Conservation (phyloP, 2,113 vertebrate species). For the Grammomys surdaster region DNA sequence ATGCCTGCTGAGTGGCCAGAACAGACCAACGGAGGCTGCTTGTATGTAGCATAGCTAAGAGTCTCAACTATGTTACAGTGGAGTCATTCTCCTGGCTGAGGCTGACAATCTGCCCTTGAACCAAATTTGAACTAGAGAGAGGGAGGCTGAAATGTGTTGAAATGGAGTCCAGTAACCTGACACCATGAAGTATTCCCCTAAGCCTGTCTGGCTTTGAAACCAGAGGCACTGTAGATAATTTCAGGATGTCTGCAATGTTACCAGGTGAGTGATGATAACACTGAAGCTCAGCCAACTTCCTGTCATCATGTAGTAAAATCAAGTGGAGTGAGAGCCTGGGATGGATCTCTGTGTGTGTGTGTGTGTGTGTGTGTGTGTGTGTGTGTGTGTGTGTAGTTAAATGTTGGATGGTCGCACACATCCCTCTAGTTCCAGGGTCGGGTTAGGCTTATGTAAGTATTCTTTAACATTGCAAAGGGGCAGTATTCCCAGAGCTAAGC, state of each 20-base stretch:
- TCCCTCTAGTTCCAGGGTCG: background rate
- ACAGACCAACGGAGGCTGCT: background rate
- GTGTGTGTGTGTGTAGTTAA: background rate
- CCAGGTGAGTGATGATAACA: background rate
- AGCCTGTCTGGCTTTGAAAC: background rate
- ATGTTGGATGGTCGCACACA: fast-evolving
- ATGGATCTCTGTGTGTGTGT: background rate
- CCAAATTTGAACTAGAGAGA: background rate
- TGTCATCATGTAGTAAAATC: background rate
- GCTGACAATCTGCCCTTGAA: background rate
- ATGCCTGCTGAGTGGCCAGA: background rate
- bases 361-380: background rate
- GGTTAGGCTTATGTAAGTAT: background rate
- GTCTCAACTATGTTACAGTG: background rate
- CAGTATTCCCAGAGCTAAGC: background rate
- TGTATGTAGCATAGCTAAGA: background rate
- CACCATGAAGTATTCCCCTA: background rate
- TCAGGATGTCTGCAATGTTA: background rate
- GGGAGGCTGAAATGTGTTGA: background rate
- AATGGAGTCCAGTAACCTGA: background rate
- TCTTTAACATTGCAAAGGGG: background rate
- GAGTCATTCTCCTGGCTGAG: background rate
- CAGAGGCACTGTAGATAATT: background rate
- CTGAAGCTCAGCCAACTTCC: background rate
- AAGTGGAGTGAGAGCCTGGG: background rate